Evolutionary conservation across 2,888 invertebrate species (phyloP).

Genomic region (Sphinx pinastri): DNA sequence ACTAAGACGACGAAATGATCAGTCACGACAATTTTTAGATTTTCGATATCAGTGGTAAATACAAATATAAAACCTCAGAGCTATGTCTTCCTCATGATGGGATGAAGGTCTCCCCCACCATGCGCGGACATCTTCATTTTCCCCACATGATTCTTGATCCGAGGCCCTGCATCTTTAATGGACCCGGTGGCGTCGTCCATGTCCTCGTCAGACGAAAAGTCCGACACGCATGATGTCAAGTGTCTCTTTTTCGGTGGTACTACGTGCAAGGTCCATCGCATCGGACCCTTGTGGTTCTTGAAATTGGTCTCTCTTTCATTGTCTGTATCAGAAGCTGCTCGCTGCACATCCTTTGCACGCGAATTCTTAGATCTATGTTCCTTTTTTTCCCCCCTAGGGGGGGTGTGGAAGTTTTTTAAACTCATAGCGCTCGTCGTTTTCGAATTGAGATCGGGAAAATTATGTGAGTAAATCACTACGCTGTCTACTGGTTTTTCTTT

Average conservation of each 20-base stretch:
- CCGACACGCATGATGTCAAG: constrained; percentile 68
- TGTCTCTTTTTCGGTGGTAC: constrained; percentile 74
- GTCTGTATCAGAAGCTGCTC: constrained; percentile 75
- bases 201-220: constrained; percentile 75
- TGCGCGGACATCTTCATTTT: constrained; percentile 73
- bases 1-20: constrained; percentile 45
- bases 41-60: constrained; percentile 21
- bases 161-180: constrained; percentile 66
- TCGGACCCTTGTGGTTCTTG: constrained; percentile 62
- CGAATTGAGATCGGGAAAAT: constrained; percentile 73
- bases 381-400: constrained; percentile 83
- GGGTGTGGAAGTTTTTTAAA: constrained; percentile 83
- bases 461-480: constrained; percentile 77
- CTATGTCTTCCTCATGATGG: constrained; percentile 73
- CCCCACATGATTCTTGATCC: constrained; percentile 62
- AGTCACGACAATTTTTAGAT: constrained; percentile 28
- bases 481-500: constrained; percentile 74
- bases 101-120: constrained; percentile 75
- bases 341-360: constrained; percentile 60
- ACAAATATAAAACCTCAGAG: constrained; percentile 27
- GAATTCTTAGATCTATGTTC: constrained; percentile 68
- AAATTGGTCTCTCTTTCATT: constrained; percentile 64
- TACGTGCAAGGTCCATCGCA: constrained; percentile 71
- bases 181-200: constrained; percentile 56
- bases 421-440: constrained; percentile 72